These are phyloP conservation scores for Gnathonemus echidnorhynchus DNA, from an alignment of 2,113 vertebrate genomes.

Conservation along the genomic window DNA sequence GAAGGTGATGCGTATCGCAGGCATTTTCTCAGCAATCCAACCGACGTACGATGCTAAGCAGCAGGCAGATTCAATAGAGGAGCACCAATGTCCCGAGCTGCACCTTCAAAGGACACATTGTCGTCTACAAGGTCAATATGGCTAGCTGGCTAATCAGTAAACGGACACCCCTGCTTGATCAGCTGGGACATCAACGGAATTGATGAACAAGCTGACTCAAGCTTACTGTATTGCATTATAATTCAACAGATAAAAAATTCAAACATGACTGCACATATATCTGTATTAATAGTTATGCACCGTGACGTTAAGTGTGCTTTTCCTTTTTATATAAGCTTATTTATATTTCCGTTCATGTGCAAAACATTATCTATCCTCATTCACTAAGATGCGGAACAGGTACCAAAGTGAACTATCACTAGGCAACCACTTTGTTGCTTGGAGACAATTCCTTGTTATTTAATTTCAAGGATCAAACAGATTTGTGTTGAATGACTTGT, in stretches of 20 bases:
- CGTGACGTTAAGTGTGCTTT: neutral
- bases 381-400: neutral
- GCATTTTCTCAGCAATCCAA: neutral
- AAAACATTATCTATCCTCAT: neutral
- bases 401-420: conserved; percentile 48
- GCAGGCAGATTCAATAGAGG: neutral
- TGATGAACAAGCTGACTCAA: neutral
- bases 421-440: conserved; percentile 66
- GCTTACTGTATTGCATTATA: neutral
- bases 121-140: neutral
- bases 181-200: neutral
- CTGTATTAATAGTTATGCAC: neutral
- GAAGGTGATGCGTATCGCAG: neutral
- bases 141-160: neutral
- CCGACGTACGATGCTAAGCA: neutral
- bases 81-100: neutral
- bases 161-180: neutral
- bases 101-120: neutral
- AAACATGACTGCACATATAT: neutral
- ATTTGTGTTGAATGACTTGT: conserved; percentile 37
- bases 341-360: neutral
- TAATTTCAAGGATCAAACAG: conserved; percentile 46
- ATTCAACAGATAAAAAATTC: neutral
- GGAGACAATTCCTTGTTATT: conserved; percentile 55
- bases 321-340: neutral